phyloP scores from a whole-genome alignment of 2,888 invertebrate genomes.

The Pachliopta kotzebuea region DNA sequence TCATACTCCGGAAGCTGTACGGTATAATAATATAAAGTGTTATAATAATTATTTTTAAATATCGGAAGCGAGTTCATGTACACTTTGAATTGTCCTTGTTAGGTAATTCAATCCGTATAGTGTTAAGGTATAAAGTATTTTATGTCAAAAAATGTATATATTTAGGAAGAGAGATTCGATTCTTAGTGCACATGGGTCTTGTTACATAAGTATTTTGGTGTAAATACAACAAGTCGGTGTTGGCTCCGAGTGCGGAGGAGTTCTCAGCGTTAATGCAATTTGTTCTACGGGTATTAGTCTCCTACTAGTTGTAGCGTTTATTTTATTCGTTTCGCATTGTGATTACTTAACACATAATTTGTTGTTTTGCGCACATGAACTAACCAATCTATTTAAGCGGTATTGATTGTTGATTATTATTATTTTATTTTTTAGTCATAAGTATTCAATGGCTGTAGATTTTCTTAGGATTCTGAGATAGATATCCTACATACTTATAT shows the following conservation, averaged over 20 bases:
- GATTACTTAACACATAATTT: constrained; percentile 50
- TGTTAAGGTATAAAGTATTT: constrained; percentile 53
- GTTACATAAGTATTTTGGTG: constrained; percentile 34
- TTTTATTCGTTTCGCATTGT: constrained; percentile 62
- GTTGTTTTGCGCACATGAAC: constrained; percentile 66
- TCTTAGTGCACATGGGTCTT: constrained; percentile 56
- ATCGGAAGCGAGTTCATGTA: constrained; percentile 44
- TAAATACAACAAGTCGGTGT: constrained; percentile 30
- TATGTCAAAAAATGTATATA: constrained; percentile 52
- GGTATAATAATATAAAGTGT: constrained; percentile 40
- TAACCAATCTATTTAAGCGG: constrained; percentile 57
- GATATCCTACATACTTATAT: constrained; percentile 46
- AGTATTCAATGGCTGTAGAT: constrained; percentile 59
- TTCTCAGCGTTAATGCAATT: constrained; percentile 64
- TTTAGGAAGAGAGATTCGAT: constrained; percentile 62
- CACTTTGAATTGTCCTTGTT: constrained; percentile 43
- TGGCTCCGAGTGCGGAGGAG: constrained; percentile 33
- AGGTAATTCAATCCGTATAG: constrained; percentile 44
- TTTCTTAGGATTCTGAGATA: constrained; percentile 52
- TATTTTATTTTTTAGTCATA: constrained; percentile 71
- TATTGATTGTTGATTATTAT: constrained; percentile 77
- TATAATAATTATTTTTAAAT: constrained; percentile 35
- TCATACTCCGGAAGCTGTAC: constrained; percentile 21
- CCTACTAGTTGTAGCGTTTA: constrained; percentile 76
- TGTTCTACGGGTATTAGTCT: constrained; percentile 81